Evolutionary conservation across 2,113 vertebrate species (phyloP).

Genomic region (Rhizomys pruinosus): DNA sequence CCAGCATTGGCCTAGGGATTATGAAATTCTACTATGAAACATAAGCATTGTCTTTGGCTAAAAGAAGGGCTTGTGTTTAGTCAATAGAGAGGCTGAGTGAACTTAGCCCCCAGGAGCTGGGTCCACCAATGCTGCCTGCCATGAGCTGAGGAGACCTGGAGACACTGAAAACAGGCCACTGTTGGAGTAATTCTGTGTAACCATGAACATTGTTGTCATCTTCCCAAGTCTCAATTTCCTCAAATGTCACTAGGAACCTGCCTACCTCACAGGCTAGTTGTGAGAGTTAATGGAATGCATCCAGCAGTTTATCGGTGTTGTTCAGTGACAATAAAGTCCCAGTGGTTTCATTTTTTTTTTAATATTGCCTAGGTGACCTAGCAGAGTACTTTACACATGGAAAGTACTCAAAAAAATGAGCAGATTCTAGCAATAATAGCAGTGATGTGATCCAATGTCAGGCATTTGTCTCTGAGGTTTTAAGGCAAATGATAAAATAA

Average conservation of each 20-base stretch:
- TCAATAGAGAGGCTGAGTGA: neutral
- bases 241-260: neutral
- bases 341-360: too few relatives aligned
- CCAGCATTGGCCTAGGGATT: neutral
- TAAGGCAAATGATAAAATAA: constrained; percentile 8
- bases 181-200: neutral
- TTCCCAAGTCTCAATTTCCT: neutral
- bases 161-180: neutral
- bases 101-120: neutral
- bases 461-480: constrained; percentile 11
- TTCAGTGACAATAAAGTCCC: neutral
- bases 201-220: neutral
- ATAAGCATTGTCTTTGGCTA: neutral
- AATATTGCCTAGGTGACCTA: neutral
- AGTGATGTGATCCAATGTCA: neutral
- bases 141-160: neutral
- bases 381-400: neutral
- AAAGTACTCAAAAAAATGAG: neutral
- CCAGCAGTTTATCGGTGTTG: neutral
- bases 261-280: neutral
- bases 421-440: neutral
- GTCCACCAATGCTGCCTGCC: neutral
- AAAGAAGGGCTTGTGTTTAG: too few relatives aligned
- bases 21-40: neutral
- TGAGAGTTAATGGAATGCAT: neutral